Base-by-base conservation (phyloP, 2,113 vertebrate species). In the Neodontobutis hainanensis region DNA sequence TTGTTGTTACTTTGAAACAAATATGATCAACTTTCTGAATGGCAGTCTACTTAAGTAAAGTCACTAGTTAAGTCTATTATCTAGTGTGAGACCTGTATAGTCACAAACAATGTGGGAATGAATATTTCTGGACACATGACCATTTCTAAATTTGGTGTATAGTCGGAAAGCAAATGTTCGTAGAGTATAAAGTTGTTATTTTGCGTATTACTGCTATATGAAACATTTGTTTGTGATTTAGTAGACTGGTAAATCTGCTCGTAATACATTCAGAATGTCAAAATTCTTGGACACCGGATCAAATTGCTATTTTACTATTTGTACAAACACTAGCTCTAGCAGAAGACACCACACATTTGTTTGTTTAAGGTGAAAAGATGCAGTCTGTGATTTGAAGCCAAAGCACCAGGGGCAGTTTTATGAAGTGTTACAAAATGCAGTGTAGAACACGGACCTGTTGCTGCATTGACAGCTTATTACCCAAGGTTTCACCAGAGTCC, bases 361-460 rank as follows among this genome's bases (percentile, higher is more conserved):
- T 86, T 85, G 62, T 75, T 77, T 76, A 49, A 65, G 57, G 81
- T 53, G 51, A 75, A 64, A 66, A 86, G 65, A 61, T 75, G 69
- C 42, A 81, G 73, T 86, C 73, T 81, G 73, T 56, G 52, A 35
- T 51, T 47, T 81, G 68, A 75, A 42, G 60, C 69, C 70, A 83
- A 75, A 73, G 58, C 76, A 80, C 67, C 55, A 19, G 70, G 67
- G 78, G 70, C 61, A 71, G 40, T 68, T 77, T 79, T 65, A 81
- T 81, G 65, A 77, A 78, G 82, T 53, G 73, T 70, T 70, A 50
- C 61, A 49, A 63, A 83, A 81, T 44, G 59, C 65, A 67, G 53
- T 62, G 51, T 0, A 45, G 11, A 59, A 46, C n/a, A 19, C 10
- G 38, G 35, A 40, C 56, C 43, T 11, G 38, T 36, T 43, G 53